Conservation (phyloP, 2,113 vertebrate genomes). For the Marmota flaviventris region DNA sequence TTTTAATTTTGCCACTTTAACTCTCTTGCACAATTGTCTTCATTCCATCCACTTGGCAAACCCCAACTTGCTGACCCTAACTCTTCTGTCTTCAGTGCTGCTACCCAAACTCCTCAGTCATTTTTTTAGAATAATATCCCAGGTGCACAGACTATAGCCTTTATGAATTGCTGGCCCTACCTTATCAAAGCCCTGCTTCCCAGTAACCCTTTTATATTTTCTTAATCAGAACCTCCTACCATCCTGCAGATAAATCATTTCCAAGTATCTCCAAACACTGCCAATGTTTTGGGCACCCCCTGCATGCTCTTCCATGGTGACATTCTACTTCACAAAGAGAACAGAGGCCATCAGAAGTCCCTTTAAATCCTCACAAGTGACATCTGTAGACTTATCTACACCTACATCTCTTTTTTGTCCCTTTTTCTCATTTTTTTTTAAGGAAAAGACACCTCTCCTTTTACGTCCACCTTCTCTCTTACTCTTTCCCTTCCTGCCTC, state of each 20-base stretch:
- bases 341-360: neutral
- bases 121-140: neutral
- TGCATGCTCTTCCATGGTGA: neutral
- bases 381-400: neutral
- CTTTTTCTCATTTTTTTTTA: neutral
- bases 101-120: neutral
- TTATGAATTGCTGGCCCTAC: neutral
- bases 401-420: neutral
- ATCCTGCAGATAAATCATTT: neutral
- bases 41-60: neutral
- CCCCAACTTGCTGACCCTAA: neutral
- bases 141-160: neutral
- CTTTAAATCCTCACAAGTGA: neutral
- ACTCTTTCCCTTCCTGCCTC: neutral
- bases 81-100: neutral
- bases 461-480: neutral
- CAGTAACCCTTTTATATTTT: neutral
- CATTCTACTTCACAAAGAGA: neutral
- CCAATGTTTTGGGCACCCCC: neutral
- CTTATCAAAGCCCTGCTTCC: neutral
- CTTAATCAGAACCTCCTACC: neutral
- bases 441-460: neutral
- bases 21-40: neutral
- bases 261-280: neutral
- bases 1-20: neutral